Base-by-base conservation (phyloP, 2,113 vertebrate species). In the Phylloscopus trochiloides region DNA sequence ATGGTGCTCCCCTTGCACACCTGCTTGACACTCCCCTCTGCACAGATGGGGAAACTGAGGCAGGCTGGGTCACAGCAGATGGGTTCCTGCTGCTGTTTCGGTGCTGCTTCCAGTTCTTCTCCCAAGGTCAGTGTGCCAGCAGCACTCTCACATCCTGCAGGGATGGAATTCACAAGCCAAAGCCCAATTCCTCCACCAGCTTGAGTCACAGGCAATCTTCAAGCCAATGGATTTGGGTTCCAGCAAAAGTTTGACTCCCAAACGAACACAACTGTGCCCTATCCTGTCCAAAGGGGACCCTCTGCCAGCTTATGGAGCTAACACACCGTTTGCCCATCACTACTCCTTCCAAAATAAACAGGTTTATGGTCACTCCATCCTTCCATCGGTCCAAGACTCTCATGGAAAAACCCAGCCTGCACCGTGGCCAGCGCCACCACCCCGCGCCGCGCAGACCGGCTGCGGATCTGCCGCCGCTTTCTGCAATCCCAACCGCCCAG, bases 331-430 rank as follows among this genome's bases (percentile, higher is more conserved):
- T 57, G 12, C 72, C 79, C 71, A 70, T n/a, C 17, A 0, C 29
- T n/a, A 3, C 34, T 29, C 12, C 19, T 93, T 93, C 94, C 90
- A 93, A 93, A 91, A 75, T 19, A 82, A 93, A 78, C 15, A 59
- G 48, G 18, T 87, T 90, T 81, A 92, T 52, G 14, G 3, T 18
- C 90, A 48, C 0, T 0, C 62, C 15, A 40, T 9, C 10, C 28
- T 29, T 78, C 58, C 38, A 24, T 26, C 5, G 0, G 7, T 61
- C 90, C 94, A 57, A 34, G 29, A 31, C 38, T 68, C 59, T 45
- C 9, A 68, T 1, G 38, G 51, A 58, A 79, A 87, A 91, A 67
- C 12, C 1, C 76, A 84, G 22, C 68, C 86, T 28, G 74, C 59
- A 2, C 24, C 4, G 0, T 0, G 18, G 75, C 88, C 92, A 67